Evolutionary conservation across 1,140 invertebrate genomes (phyloP).

Genomic region (Stegodyphus dumicola): DNA sequence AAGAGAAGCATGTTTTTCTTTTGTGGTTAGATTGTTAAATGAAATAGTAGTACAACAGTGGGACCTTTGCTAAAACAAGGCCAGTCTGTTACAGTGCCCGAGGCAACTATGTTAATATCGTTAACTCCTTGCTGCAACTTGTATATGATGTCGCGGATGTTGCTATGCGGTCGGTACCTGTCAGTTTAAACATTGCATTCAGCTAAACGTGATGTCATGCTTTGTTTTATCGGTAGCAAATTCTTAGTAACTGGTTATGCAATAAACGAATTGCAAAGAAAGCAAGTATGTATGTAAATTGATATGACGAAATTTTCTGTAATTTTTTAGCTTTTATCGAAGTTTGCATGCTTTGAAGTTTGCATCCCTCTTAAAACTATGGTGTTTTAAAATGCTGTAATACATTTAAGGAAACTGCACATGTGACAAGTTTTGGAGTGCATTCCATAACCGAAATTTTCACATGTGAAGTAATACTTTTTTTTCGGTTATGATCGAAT

Average conservation of each 20-base stretch:
- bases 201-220: constrained; percentile 7
- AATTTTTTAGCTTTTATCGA: not conserved
- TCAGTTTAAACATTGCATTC: constrained; percentile 1
- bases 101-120: constrained; percentile 28
- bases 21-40: not conserved
- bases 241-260: not conserved
- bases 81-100: constrained; percentile 31
- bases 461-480: too few species aligned
- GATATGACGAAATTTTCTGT: not conserved
- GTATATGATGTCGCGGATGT: constrained; percentile 32
- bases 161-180: constrained; percentile 33
- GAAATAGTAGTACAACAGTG: constrained; percentile 48
- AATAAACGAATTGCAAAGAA: not conserved
- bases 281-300: not conserved
- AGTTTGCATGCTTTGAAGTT: too few species aligned
- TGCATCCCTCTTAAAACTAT: too few species aligned
- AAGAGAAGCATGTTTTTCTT: constrained; percentile 1
- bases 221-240: not conserved
- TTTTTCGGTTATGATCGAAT: too few species aligned
- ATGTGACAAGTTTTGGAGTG: too few species aligned
- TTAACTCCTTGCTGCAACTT: constrained; percentile 5
- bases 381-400: too few species aligned
- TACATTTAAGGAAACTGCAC: too few species aligned
- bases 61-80: constrained; percentile 29
- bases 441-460: too few species aligned